A percentile compares a stretch with the other conserved stretches of the same genome.
Conservation (phyloP, 2,113 vertebrate species). For the Petaurus breviceps region DNA sequence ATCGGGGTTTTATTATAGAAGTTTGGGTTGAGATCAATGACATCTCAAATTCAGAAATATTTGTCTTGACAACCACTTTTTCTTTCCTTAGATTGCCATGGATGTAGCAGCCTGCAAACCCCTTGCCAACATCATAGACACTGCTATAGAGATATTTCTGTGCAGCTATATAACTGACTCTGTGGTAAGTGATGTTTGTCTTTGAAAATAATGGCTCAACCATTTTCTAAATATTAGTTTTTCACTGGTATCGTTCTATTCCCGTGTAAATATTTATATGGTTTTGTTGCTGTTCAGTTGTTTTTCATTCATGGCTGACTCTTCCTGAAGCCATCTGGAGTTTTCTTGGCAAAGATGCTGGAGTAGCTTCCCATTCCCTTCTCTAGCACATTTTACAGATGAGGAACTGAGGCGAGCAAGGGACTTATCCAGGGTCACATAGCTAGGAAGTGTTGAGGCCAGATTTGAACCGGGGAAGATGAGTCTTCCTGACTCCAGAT, state of each 20-base stretch:
- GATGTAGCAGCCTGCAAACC: conserved; percentile 94
- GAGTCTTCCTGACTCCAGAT: neutral
- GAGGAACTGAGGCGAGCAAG: neutral
- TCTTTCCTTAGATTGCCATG: conserved; percentile 85
- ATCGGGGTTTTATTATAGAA: neutral
- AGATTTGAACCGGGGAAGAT: neutral
- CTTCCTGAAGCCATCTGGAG: neutral
- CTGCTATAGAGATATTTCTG: conserved; percentile 88
- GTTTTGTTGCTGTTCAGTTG: neutral
- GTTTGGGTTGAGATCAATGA: neutral
- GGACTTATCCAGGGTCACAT: neutral
- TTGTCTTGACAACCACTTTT: neutral
- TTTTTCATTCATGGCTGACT: neutral
- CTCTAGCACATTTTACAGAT: neutral
- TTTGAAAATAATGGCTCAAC: conserved; percentile 2
- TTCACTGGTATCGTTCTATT: neutral
- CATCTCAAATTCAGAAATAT: neutral
- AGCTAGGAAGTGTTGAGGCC: neutral
- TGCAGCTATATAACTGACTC: conserved; percentile 92
- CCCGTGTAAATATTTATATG: neutral
- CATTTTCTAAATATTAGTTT: neutral
- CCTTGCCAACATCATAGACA: conserved; percentile 93
- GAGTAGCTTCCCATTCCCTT: neutral
- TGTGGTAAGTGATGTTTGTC: conserved; percentile 88
- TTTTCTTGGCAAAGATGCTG: neutral